Evolutionary conservation across 2,113 vertebrate genomes (phyloP), one percentile per base, ranked within the genome.

Genomic region (Rhagologus leucostigma): DNA sequence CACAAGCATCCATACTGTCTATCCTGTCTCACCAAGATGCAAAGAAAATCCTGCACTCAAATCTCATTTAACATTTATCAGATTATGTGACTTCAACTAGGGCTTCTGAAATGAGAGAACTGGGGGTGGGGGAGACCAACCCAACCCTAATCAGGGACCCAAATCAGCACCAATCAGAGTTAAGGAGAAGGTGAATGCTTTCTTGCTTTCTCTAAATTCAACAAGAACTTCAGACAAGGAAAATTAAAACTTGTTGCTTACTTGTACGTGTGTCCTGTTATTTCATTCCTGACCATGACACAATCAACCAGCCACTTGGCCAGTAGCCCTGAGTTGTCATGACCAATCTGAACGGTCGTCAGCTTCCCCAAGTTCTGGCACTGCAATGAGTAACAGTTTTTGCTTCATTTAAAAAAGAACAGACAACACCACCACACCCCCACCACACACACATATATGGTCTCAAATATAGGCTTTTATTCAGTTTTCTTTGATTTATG

Each of bases 281-380:
- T 99, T 98, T 99, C 99, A 70, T 99, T 99, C 92, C 99, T 98
- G 94, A 99, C 99, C 98, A 99, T 98, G 97, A 99, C 99, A 67
- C 99, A 99, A 97, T 99, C 99, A 92, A 99, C 99, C 84, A 99
- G 98, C 99, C 99, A 99, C 97, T 99, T 99, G 95, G 99, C 99
- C 93, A 99, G 98, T 6, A 99, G 94, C 79, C 99, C 99, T 6
- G 99, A 99, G 98, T 99, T 99, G 97, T 99, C 99, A 47, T 99
- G 99, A 27, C 99, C 99, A 88, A 99, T 98, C 97, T 99, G 99
- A 94, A 99, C 98, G 0, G 99, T 99, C 12, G 99, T 99, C 95
- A 99, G 98, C 93, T 99, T 98, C 90, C 99, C 99, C 96, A 99
- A 97, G 98, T 99, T 99, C 97, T 99, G 99, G 96, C 99, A 99